Conservation (phyloP, 1,140 invertebrate species). For the Micrasema longulum region DNA sequence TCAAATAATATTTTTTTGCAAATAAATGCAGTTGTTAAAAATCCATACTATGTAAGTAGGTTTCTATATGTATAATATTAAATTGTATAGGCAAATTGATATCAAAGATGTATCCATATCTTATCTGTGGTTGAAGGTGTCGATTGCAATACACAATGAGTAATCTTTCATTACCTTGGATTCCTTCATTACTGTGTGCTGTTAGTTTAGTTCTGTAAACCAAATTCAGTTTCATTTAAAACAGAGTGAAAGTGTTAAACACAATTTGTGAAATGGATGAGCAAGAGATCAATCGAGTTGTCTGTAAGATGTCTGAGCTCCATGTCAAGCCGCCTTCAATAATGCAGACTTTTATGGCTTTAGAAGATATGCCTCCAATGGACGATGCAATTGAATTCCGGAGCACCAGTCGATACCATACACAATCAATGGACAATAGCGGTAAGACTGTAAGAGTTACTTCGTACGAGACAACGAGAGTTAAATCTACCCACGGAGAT, state of each 20-base stretch:
- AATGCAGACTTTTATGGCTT: background rate
- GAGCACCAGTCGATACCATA: conserved; percentile 7
- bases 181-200: background rate
- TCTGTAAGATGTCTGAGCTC: conserved; percentile 3
- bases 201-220: conserved; percentile 1
- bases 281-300: conserved; percentile 8
- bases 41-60: too few species aligned
- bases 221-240: background rate
- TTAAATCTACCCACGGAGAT: conserved; percentile 13
- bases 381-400: conserved; percentile 4
- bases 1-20: too few species aligned
- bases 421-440: background rate
- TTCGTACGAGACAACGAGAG: conserved; percentile 13
- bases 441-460: conserved; percentile 21
- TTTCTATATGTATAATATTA: too few species aligned
- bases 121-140: conserved; percentile 46
- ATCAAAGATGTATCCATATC: conserved; percentile 42
- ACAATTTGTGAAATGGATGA: conserved; percentile 27
- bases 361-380: background rate
- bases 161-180: conserved; percentile 30
- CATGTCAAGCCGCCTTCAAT: background rate
- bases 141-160: conserved; percentile 33
- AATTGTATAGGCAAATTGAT: conserved; percentile 30
- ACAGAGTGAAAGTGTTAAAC: conserved; percentile 9
- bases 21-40: too few species aligned